Conservation (phyloP, 1,140 invertebrate species). For the Sitophilus oryzae region DNA sequence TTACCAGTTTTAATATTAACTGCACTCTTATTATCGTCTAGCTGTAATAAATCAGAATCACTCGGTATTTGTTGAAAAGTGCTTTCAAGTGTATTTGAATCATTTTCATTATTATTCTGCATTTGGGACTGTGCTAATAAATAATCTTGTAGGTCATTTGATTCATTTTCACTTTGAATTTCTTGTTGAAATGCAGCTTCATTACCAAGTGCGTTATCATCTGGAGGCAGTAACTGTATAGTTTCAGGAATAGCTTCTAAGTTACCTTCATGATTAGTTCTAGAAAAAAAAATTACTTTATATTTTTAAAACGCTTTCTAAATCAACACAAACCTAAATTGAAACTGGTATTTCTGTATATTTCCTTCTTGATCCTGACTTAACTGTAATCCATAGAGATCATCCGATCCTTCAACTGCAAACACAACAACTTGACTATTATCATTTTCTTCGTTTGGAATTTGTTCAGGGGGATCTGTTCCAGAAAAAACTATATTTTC, state of each 20-base stretch:
- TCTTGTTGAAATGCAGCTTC: background rate
- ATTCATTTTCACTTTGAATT: constrained; percentile 4
- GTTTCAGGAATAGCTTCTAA: constrained; percentile 36
- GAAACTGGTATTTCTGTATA: constrained; percentile 37
- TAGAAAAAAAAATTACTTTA: constrained; percentile 13
- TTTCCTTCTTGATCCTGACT: constrained; percentile 36
- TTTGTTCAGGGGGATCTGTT: too few species aligned
- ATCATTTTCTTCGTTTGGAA: constrained; percentile 4
- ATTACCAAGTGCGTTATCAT: constrained; percentile 5
- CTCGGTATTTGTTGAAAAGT: too few species aligned
- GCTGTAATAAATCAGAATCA: too few species aligned
- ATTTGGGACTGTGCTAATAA: background rate
- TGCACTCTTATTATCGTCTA: too few species aligned
- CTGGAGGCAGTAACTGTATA: constrained; percentile 24
- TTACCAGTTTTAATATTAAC: too few species aligned
- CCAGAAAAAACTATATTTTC: too few species aligned
- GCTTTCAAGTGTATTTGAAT: too few species aligned
- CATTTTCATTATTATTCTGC: too few species aligned
- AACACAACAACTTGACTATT: constrained; percentile 33
- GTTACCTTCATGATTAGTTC: constrained; percentile 35
- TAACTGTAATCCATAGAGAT: constrained; percentile 37
- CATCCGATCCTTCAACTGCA: constrained; percentile 35
- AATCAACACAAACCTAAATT: constrained; percentile 33
- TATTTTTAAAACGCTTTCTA: background rate
- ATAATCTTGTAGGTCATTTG: background rate